Evolutionary conservation across 1,140 invertebrate species (phyloP).

Genomic region (Brachionus manjavacas): DNA sequence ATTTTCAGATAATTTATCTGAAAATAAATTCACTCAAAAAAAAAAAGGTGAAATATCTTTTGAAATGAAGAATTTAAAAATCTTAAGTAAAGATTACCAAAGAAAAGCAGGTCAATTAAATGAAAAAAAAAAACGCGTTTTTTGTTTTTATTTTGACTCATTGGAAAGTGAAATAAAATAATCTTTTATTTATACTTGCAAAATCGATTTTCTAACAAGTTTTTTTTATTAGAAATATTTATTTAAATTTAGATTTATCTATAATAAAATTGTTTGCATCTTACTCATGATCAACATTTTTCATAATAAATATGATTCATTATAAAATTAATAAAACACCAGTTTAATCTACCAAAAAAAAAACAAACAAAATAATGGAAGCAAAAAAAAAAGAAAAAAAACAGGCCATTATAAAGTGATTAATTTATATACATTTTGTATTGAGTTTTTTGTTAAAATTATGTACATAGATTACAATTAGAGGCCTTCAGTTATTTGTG

Average conservation of each 20-base stretch:
- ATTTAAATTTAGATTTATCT: background rate
- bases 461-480: background rate
- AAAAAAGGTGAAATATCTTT: too few relatives aligned
- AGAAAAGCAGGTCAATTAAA: too few relatives aligned
- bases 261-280: background rate
- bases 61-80: too few relatives aligned
- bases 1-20: too few relatives aligned
- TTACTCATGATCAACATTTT: background rate
- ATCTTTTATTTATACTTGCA: too few relatives aligned
- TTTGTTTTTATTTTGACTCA: too few relatives aligned
- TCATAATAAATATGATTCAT: background rate
- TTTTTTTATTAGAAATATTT: background rate
- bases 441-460: background rate
- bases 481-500: background rate
- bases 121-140: too few relatives aligned
- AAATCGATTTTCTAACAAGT: too few relatives aligned
- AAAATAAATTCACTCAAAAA: too few relatives aligned
- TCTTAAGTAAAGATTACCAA: too few relatives aligned
- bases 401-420: background rate
- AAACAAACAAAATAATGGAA: constrained; percentile 6
- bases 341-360: background rate
- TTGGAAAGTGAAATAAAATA: too few relatives aligned
- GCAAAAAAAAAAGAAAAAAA: background rate
- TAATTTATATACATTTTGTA: background rate
- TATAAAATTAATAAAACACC: background rate